phyloP scores from a whole-genome alignment of 2,888 invertebrate genomes.

The Ichneumoninae sp. region DNA sequence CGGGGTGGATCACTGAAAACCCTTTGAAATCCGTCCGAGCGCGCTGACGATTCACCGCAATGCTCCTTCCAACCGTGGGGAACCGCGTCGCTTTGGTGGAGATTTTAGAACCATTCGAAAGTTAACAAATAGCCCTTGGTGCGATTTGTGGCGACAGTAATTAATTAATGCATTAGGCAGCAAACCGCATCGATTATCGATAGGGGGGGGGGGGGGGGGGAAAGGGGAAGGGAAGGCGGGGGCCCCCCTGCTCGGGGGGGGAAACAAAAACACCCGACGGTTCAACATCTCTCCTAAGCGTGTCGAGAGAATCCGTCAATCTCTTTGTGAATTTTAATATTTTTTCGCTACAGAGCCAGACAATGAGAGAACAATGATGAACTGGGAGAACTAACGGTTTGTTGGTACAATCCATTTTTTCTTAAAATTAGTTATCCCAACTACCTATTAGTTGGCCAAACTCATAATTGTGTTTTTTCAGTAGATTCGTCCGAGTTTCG shows the following conservation, averaged over 20 bases:
- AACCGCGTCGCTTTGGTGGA: not conserved
- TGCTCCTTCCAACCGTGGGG: not conserved
- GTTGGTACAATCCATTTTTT: no score
- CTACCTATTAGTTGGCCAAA: not conserved
- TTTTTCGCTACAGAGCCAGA: no score
- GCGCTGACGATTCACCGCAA: conserved; percentile 4
- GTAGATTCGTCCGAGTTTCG: not conserved
- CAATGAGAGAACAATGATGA: no score
- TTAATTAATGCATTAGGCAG: not conserved
- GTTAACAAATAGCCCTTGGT: not conserved
- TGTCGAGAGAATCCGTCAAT: conserved; percentile 37
- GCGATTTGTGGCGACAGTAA: not conserved
- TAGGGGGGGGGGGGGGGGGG: no score
- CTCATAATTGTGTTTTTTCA: not conserved
- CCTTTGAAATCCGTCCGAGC: conserved; percentile 49
- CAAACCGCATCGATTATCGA: not conserved
- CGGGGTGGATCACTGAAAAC: conserved; percentile 12
- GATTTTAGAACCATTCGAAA: conserved; percentile 1
- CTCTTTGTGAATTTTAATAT: conserved; percentile 34
- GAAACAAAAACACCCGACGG: no score
- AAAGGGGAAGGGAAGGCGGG: no score
- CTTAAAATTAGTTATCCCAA: not conserved
- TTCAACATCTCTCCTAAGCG: no score
- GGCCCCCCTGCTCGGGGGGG: no score
- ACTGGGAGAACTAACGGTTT: no score